These are phyloP conservation scores for Chorisops tibialis DNA, from an alignment of 2,888 invertebrate genomes.

Conservation along the genomic window DNA sequence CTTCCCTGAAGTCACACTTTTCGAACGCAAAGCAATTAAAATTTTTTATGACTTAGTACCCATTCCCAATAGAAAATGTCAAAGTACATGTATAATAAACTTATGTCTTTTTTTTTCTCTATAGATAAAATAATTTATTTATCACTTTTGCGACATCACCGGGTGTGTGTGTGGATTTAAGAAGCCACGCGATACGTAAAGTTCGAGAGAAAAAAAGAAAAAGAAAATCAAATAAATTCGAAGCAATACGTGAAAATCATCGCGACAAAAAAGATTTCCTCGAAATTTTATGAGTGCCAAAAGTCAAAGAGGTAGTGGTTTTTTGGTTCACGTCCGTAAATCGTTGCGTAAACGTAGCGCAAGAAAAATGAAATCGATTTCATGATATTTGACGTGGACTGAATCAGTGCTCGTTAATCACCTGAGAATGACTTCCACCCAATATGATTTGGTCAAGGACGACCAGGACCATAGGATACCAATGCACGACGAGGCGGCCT, in stretches of 20 bases:
- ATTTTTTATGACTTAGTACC: too few relatives aligned
- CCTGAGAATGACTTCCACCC: conserved; percentile 77
- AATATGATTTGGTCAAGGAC: conserved; percentile 93
- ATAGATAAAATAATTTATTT: conserved; percentile 21
- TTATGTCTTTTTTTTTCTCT: neutral
- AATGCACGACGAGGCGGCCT: conserved; percentile 95
- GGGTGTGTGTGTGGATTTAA: neutral
- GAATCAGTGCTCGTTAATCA: conserved; percentile 53
- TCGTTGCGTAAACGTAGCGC: conserved; percentile 51
- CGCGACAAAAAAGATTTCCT: neutral
- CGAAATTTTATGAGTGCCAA: conserved; percentile 21
- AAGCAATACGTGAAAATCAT: neutral
- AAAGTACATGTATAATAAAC: conserved; percentile 14
- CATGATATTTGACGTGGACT: conserved; percentile 54
- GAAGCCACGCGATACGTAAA: neutral
- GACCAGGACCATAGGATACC: conserved; percentile 95
- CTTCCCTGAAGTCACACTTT: too few relatives aligned
- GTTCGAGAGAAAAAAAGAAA: neutral
- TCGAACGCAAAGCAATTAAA: too few relatives aligned
- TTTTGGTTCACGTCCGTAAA: conserved; percentile 49
- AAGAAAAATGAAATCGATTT: conserved; percentile 53
- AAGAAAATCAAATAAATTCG: neutral
- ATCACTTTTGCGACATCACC: neutral
- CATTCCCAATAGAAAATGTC: neutral
- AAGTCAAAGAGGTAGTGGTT: conserved; percentile 49